Base-by-base conservation (phyloP, 2,797 vertebrate genomes). In the Cottoperca gobio region DNA sequence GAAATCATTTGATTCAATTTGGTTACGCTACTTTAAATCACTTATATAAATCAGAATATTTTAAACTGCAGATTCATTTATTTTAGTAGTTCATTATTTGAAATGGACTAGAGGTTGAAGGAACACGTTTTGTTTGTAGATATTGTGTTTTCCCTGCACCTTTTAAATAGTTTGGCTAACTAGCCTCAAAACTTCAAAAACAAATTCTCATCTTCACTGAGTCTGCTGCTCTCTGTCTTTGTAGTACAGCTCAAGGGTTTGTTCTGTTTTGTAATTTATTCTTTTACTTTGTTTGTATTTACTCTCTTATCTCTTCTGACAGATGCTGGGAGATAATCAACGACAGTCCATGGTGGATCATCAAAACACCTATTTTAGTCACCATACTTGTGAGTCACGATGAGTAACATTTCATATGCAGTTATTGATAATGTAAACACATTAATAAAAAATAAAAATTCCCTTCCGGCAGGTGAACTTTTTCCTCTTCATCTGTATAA, bases 401-500 rank as follows among this genome's bases (percentile, higher is more conserved):
- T 40, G 14, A 17, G 9, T 31, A 31, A 5, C 2, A 21, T 60
- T 55, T 60, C 8, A 42, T 11, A 23, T 12, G 8, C 61, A 23
- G 11, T 33, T 42, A 31, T 49, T 33, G 45, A 7, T 45, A 26
- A 68, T 42, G 46, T 57, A 8, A 26, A 60, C 11, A 33, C 60
- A 54, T 50, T 46, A 80, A 83, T 57, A 23, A 4, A 24, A n/a
- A n/a, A n/a, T n/a, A n/a, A n/a, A n/a, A n/a, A n/a, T n/a, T n/a
- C 70, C 80, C 26, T 70, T 23, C 55, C 42, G 0, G 13, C 89
- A 99, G 98, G 94, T 97, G 40, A 99, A 98, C 88, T 98, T 98
- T 75, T 86, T 97, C 81, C 95, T 99, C 61, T 99, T 99, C 82
- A 95, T 99, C 70, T 95, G 96, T 84, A 99, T 99, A 73, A 98